Percentiles rank a stretch among this genome's conserved stretches.
These are phyloP conservation scores for Hippopotamyrus pictus DNA, from an alignment of 2,797 vertebrate genomes.

Conservation along the genomic window DNA sequence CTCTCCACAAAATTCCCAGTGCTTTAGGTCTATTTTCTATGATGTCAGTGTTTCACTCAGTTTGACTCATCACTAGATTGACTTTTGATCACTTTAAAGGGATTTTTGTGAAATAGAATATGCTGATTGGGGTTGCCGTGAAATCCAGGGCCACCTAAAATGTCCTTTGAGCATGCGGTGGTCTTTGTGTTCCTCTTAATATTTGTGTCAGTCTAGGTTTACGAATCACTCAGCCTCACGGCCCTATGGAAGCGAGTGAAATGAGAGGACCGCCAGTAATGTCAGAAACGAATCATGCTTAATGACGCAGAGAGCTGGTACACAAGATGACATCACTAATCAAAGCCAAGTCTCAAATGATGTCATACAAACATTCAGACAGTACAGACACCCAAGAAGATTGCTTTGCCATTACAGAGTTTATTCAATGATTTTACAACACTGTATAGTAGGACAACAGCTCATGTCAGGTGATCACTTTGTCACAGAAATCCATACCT, in stretches of 20 bases:
- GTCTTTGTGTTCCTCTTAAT: not conserved
- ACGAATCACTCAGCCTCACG: not conserved
- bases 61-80: not conserved
- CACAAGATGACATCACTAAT: not conserved
- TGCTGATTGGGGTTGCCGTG: not conserved
- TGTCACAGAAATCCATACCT: not conserved
- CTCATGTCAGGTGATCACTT: not conserved
- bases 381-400: not conserved
- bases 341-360: not conserved
- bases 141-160: not conserved
- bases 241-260: not conserved
- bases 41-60: not conserved
- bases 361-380: not conserved
- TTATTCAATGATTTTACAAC: constrained; percentile 13
- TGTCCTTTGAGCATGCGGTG: not conserved
- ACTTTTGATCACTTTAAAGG: not conserved
- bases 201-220: not conserved
- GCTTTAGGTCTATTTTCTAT: not conserved
- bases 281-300: not conserved
- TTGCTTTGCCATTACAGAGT: not conserved
- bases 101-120: not conserved
- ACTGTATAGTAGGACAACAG: not conserved
- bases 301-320: not conserved
- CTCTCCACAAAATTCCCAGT: not conserved
- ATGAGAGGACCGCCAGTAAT: not conserved